Conservation (phyloP, 2,888 invertebrate genomes). For the Subacronicta megacephala region DNA sequence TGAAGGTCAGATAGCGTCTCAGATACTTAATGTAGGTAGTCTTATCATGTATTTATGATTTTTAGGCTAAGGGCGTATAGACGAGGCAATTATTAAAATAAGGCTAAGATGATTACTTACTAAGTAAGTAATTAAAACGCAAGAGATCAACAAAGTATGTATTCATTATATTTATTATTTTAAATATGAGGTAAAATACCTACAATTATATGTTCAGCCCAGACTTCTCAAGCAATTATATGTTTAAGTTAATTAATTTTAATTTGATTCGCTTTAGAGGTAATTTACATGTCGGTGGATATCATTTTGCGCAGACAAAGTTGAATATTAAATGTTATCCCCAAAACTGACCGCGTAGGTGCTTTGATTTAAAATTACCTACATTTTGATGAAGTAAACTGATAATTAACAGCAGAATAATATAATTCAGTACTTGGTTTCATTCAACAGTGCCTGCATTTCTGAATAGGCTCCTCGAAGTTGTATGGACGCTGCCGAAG, state of each 20-base stretch:
- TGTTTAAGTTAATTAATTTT: constrained; percentile 22
- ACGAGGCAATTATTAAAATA: constrained; percentile 33
- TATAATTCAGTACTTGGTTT: no score
- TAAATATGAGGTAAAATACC: not conserved
- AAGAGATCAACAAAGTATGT: constrained; percentile 18
- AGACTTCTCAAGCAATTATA: constrained; percentile 32
- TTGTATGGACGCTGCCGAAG: no score
- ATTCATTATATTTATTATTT: constrained; percentile 20
- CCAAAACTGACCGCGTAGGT: constrained; percentile 3
- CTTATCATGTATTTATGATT: constrained; percentile 26
- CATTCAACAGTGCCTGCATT: no score
- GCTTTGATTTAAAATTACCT: not conserved
- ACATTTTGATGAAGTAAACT: constrained; percentile 6
- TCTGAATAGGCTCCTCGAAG: no score
- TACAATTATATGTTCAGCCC: constrained; percentile 30
- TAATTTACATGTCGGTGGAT: constrained; percentile 25
- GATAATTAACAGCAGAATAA: no score
- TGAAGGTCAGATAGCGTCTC: constrained; percentile 5
- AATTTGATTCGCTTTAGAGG: constrained; percentile 21
- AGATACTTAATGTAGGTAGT: constrained; percentile 13
- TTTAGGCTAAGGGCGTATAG: constrained; percentile 44
- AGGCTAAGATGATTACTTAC: constrained; percentile 40
- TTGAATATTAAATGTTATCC: constrained; percentile 21
- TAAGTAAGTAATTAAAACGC: constrained; percentile 23
- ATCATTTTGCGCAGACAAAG: constrained; percentile 23